phyloP scores from a whole-genome alignment of 2,113 vertebrate genomes.

The Pomatorhinus ruficollis region DNA sequence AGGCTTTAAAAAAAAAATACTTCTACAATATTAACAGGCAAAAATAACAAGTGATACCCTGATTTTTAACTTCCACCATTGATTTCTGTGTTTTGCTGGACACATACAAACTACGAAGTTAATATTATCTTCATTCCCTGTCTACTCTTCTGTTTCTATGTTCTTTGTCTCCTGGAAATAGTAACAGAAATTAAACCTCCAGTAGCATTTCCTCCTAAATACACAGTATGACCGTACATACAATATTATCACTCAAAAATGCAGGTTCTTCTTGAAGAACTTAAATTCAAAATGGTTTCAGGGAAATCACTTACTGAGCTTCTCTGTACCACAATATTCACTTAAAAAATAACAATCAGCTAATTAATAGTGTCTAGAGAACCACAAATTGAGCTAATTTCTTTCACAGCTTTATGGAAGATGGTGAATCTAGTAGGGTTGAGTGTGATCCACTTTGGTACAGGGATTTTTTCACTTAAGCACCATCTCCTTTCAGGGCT shows the following conservation, averaged over 20 bases:
- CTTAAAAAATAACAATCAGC: background rate
- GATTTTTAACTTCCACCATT: background rate
- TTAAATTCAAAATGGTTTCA: background rate
- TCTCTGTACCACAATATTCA: background rate
- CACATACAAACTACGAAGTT: background rate
- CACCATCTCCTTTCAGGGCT: background rate
- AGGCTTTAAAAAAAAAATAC: background rate
- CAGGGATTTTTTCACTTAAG: background rate
- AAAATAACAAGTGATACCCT: background rate
- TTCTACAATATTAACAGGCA: background rate
- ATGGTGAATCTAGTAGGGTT: too few species aligned
- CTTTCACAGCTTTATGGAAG: background rate
- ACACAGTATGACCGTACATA: fast-evolving
- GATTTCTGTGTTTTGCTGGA: background rate
- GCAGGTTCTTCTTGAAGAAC: background rate
- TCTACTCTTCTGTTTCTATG: background rate
- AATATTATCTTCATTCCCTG: background rate
- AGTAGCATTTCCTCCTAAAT: background rate
- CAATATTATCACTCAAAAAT: background rate
- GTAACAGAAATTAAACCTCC: background rate
- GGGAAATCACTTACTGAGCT: background rate
- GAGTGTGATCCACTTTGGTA: background rate
- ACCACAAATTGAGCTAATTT: background rate
- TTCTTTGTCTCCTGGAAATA: background rate
- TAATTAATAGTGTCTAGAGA: background rate